A percentile compares a stretch with the other conserved stretches of the same genome.
These are phyloP conservation scores for Hirtodrosophila trivittata DNA, from an alignment of 2,888 invertebrate genomes.

Conservation along the genomic window DNA sequence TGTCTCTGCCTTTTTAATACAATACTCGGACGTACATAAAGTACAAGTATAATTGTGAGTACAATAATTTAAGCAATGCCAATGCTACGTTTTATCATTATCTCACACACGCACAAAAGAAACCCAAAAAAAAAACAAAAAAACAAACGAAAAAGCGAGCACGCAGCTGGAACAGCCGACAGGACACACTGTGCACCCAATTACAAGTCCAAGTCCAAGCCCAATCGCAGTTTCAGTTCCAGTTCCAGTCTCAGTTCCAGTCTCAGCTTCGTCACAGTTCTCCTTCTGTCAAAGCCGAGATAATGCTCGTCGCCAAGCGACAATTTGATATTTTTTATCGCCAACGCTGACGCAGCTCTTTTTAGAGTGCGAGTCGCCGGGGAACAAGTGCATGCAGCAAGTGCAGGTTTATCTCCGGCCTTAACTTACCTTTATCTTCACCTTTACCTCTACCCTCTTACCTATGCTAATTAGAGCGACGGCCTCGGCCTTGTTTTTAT, in stretches of 20 bases:
- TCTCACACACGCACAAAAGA: slow-evolving; percentile 61
- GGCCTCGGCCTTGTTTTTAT: slow-evolving; percentile 79
- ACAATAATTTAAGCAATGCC: slow-evolving; percentile 76
- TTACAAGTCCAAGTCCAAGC: too few species aligned
- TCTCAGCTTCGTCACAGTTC: slow-evolving; percentile 37
- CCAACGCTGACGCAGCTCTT: slow-evolving; percentile 44
- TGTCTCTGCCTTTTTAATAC: slow-evolving; percentile 29
- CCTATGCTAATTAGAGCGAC: slow-evolving; percentile 75
- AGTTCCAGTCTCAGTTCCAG: slow-evolving; percentile 30
- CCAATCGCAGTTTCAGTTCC: slow-evolving; percentile 32
- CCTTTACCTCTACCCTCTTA: slow-evolving; percentile 25
- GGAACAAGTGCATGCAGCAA: slow-evolving; percentile 50
- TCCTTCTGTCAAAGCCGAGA: slow-evolving; percentile 59
- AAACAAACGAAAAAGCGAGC: slow-evolving; percentile 7
- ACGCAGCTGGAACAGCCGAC: slow-evolving; percentile 30
- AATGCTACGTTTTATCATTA: slow-evolving; percentile 73
- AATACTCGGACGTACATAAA: too few species aligned
- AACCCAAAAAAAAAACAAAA: slow-evolving; percentile 2
- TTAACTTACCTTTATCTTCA: slow-evolving; percentile 37
- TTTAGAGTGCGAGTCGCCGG: slow-evolving; percentile 19
- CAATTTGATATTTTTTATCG: slow-evolving; percentile 60
- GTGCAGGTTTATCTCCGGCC: slow-evolving; percentile 28
- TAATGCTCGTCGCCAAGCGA: slow-evolving; percentile 57
- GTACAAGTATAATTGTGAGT: slow-evolving; percentile 23
- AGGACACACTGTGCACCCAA: slow-evolving; percentile 25